phyloP scores from a whole-genome alignment of 1,140 invertebrate genomes.

The Sinonovacula constricta region DNA sequence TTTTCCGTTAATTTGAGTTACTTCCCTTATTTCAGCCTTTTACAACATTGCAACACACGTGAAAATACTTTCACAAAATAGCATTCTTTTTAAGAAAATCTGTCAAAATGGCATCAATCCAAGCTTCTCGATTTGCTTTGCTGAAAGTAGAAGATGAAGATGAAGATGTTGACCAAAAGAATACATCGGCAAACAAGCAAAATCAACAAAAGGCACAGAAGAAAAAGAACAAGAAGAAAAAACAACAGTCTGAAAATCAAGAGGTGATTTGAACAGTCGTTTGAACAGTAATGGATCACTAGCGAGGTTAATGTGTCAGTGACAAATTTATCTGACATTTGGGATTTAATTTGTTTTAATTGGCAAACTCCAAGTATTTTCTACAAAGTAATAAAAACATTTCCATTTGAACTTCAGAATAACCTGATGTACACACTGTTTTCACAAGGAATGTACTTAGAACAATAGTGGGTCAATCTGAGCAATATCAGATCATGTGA shows the following conservation, averaged over 20 bases:
- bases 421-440: neutral
- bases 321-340: neutral
- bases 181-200: neutral
- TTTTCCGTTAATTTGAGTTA: too few species aligned
- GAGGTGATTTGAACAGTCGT: slow-evolving; percentile 13
- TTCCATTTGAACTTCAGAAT: neutral
- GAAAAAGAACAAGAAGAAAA: slow-evolving; percentile 52
- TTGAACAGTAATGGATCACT: neutral
- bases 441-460: neutral
- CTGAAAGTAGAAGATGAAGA: slow-evolving; percentile 44
- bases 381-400: neutral
- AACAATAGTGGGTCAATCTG: too few species aligned
- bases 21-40: too few species aligned
- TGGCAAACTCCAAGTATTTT: neutral
- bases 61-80: neutral
- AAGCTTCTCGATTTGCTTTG: slow-evolving; percentile 39
- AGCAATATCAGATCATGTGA: too few species aligned
- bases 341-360: neutral
- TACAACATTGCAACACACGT: neutral
- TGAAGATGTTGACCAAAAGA: slow-evolving; percentile 17
- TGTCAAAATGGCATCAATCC: slow-evolving; percentile 37
- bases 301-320: neutral
- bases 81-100: neutral
- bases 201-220: slow-evolving; percentile 19
- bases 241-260: slow-evolving; percentile 23